Conservation (phyloP, 1,140 invertebrate species). For the Bilobella aurantiaca region DNA sequence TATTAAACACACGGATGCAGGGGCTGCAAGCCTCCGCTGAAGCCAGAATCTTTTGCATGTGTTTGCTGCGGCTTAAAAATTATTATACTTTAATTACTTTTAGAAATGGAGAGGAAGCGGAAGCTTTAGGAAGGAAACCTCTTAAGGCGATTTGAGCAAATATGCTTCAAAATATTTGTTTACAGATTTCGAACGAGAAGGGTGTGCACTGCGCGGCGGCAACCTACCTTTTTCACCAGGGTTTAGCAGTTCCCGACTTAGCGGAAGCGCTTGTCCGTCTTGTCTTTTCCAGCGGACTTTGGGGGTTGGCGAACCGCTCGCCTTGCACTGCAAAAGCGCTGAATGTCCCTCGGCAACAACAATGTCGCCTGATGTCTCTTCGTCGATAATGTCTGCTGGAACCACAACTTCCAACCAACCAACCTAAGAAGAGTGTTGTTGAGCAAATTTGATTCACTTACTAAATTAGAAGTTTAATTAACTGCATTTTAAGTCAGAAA, state of each 20-base stretch:
- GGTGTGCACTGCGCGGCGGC: background rate
- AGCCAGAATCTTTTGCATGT: too few relatives aligned
- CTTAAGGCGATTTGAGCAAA: background rate
- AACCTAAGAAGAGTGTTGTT: constrained; percentile 54
- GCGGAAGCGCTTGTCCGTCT: constrained; percentile 58
- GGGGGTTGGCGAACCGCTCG: constrained; percentile 67
- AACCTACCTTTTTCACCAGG: constrained; percentile 27
- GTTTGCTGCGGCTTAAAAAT: background rate
- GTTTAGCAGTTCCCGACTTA: constrained; percentile 50
- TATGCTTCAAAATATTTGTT: background rate
- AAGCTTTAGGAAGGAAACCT: background rate
- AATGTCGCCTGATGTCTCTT: constrained; percentile 48
- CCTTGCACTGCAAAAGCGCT: constrained; percentile 61
- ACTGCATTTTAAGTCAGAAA: too few relatives aligned
- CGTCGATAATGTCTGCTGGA: constrained; percentile 66
- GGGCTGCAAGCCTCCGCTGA: too few relatives aligned
- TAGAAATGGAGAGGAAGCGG: background rate
- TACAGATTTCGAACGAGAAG: too few relatives aligned
- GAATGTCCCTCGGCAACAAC: constrained; percentile 63
- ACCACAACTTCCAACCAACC: constrained; percentile 70
- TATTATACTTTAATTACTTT: background rate
- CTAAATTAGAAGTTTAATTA: too few relatives aligned
- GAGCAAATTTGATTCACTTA: too few relatives aligned
- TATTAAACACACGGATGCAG: too few relatives aligned
- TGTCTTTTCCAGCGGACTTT: constrained; percentile 63